Evolutionary conservation across 1,140 invertebrate genomes (phyloP), one percentile per base, ranked within the genome.

Genomic region (Druon quercuslanigerum): DNA sequence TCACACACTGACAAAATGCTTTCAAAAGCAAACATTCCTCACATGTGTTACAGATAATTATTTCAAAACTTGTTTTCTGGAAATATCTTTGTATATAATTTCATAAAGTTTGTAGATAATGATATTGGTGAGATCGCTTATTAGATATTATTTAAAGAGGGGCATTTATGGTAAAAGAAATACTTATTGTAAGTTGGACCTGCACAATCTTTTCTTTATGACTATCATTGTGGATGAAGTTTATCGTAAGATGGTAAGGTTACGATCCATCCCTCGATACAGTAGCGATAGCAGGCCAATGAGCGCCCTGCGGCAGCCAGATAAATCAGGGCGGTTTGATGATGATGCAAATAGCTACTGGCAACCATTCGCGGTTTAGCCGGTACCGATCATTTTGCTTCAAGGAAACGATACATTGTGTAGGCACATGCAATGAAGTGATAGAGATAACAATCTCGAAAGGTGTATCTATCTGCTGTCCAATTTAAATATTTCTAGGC

Each of bases 301-400:
- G 79, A 72, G 79, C 71, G 78, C 77, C 79, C 81, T 78, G 78
- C 77, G 76, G 80, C 82, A 76, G 81, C 77, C 77, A 83, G 83
- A 85, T 86, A 82, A 84, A 86, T 84, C 83, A 81, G 76, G 80
- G 78, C 82, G 74, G 78, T 75, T 83, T 80, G 81, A 86, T 86
- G 85, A 86, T 83, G 82, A 81, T 86, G 85, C 85, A 85, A 83
- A 86, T 86, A 83, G 85, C 83, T 83, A 85, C 83, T 75, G 85
- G 83, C 76, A 77, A 66, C 60, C 60, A 73, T 56, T 78, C 71
- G 74, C 54, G 75, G 74, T 77, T 75, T 33, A 54, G 76, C 78
- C 70, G 72, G 66, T 80, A 82, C 75, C 73, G 75, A 83, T 81
- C 76, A 76, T 72, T 80, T 71, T 25, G 25, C 33, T 66, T 6